Base-by-base conservation (phyloP, 2,797 vertebrate species). In the Cossypha niveicapilla region DNA sequence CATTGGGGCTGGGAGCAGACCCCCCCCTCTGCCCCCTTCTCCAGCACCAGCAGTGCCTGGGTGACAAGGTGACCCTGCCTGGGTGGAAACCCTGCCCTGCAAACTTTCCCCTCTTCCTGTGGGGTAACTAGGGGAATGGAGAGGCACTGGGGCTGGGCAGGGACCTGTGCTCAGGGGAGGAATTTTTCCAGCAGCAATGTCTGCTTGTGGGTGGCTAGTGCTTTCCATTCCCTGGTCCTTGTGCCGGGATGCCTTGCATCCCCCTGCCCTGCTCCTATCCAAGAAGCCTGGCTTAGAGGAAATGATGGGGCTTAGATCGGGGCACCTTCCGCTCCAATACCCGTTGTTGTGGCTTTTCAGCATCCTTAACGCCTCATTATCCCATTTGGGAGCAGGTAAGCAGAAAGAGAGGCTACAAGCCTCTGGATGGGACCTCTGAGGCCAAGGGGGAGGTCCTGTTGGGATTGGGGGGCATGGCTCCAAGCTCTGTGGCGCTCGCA, bases 241-340 rank as follows among this genome's bases (percentile, higher is more conserved):
- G 34, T 11, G 66, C 70, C 0, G 0, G 30, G 18, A 51, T 6
- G 5, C 57, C 8, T 28, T 19, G 70, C 17, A 10, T 70, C 9
- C 6, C 23, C 44, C 1, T 1, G 24, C 25, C 54, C 41, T 23
- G 34, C 37, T 72, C 13, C 18, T 27, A 1, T 24, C 35, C 8
- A 11, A 19, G 41, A 2, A 72, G 0, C 23, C 16, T 10, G 72
- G 37, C 54, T 61, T 23, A 5, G 17, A 58, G 68, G 50, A 42
- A 37, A 25, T 4, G 39, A 17, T 21, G 25, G 9, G 30, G 22
- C 24, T 68, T 54, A 68, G 21, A 54, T 41, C 39, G 37, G 24
- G 23, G 37, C 50, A 74, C 57, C 19, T 66, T 62, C 35, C 13
- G 15, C 25, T 91, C 48, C 61, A 80, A 48, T 23, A 86, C 3